phyloP scores from a whole-genome alignment of 2,113 vertebrate species.

The Phyllopteryx taeniolatus region DNA sequence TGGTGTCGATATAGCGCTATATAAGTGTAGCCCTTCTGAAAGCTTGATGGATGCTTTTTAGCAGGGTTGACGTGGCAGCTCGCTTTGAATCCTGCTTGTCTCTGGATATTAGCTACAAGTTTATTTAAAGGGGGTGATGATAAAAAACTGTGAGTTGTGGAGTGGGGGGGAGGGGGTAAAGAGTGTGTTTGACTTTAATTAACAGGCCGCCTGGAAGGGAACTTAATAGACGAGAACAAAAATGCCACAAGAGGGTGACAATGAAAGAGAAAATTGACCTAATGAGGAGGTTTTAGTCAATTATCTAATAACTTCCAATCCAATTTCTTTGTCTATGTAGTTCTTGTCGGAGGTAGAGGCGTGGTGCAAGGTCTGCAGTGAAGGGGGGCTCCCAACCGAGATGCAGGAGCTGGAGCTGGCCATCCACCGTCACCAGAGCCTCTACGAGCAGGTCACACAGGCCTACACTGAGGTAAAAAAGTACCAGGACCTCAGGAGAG shows the following conservation, averaged over 20 bases:
- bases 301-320: background rate
- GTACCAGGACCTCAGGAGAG: background rate
- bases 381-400: constrained; percentile 90
- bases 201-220: background rate
- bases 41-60: no score
- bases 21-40: no score
- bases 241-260: background rate
- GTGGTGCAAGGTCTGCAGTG: constrained; percentile 97
- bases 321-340: constrained; percentile 56
- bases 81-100: no score
- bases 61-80: no score
- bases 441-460: constrained; percentile 97
- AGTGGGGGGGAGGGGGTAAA: no score
- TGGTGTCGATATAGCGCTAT: no score
- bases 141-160: no score
- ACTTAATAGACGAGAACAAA: background rate
- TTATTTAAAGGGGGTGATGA: background rate
- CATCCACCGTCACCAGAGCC: constrained; percentile 94
- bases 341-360: constrained; percentile 94
- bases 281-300: background rate
- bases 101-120: no score
- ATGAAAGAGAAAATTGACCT: background rate
- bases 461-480: constrained; percentile 90
- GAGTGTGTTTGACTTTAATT: background rate
- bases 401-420: constrained; percentile 96